A percentile compares a stretch with the other conserved stretches of the same genome.
Conservation (phyloP, 2,797 vertebrate genomes). For the Hapalemur alaotrensis region DNA sequence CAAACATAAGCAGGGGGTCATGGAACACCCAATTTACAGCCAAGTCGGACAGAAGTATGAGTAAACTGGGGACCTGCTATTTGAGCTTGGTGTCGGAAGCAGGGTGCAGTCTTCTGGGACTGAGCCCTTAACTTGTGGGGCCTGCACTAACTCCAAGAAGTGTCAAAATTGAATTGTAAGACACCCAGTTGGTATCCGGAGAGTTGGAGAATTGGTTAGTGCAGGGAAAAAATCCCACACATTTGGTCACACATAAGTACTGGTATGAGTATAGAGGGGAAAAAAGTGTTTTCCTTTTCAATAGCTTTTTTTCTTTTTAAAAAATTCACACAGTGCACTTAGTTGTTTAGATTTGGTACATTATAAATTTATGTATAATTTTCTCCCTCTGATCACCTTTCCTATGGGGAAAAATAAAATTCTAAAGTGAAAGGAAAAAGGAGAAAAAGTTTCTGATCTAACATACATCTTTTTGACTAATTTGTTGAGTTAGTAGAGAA, state of each 20-base stretch:
- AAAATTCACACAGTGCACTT: not conserved
- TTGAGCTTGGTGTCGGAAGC: not conserved
- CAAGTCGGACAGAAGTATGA: not conserved
- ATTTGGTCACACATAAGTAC: not conserved
- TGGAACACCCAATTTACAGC: not conserved
- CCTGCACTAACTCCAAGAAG: not conserved
- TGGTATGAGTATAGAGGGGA: not conserved
- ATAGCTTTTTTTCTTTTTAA: not conserved
- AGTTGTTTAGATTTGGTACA: constrained; percentile 16
- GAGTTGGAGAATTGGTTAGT: not conserved
- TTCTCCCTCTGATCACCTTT: constrained; percentile 7
- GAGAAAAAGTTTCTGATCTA: not conserved
- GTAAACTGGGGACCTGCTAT: not conserved
- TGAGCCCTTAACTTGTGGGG: not conserved
- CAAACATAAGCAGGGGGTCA: not conserved
- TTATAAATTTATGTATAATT: not conserved
- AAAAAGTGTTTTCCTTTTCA: not conserved
- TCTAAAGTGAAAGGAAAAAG: constrained; percentile 14
- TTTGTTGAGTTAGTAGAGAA: not conserved
- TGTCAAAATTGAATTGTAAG: not conserved
- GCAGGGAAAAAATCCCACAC: not conserved
- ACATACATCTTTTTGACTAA: not conserved
- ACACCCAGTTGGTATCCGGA: not conserved
- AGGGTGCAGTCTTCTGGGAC: not conserved
- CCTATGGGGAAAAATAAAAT: constrained; percentile 21